These are phyloP conservation scores for Helleia helle DNA, from an alignment of 2,888 invertebrate species.

Conservation along the genomic window DNA sequence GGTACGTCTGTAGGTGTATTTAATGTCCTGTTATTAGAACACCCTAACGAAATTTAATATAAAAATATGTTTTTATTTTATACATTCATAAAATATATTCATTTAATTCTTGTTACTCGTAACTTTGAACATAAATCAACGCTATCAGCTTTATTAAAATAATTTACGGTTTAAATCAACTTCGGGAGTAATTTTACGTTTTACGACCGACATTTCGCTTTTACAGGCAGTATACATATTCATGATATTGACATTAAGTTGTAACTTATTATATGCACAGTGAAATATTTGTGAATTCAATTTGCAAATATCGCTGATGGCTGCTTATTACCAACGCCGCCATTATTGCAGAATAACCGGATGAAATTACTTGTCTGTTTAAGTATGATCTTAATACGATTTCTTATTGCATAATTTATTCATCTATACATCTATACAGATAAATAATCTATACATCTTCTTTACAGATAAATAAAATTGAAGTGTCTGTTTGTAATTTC, in stretches of 20 bases:
- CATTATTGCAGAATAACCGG: no score
- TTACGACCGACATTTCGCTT: conserved; percentile 21
- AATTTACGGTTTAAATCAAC: conserved; percentile 36
- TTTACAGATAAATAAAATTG: no score
- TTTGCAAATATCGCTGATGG: not conserved
- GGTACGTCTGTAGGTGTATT: no score
- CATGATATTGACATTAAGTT: conserved; percentile 10
- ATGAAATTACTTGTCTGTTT: no score
- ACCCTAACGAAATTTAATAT: conserved; percentile 11
- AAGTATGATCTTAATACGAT: no score
- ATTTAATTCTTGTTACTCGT: conserved; percentile 24
- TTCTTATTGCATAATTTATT: no score
- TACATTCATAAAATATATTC: conserved; percentile 14
- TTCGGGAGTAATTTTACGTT: conserved; percentile 28
- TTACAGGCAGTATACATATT: conserved; percentile 11
- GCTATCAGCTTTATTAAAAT: conserved; percentile 38
- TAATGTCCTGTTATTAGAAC: no score
- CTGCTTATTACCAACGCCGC: no score
- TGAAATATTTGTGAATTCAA: not conserved
- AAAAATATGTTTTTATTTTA: conserved; percentile 14
- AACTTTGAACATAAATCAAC: conserved; percentile 37
- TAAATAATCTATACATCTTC: no score
- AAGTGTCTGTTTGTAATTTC: no score
- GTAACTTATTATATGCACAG: conserved; percentile 1
- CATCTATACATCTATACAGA: no score